Base-by-base conservation (phyloP, 2,113 vertebrate species). In the Callithrix jacchus region DNA sequence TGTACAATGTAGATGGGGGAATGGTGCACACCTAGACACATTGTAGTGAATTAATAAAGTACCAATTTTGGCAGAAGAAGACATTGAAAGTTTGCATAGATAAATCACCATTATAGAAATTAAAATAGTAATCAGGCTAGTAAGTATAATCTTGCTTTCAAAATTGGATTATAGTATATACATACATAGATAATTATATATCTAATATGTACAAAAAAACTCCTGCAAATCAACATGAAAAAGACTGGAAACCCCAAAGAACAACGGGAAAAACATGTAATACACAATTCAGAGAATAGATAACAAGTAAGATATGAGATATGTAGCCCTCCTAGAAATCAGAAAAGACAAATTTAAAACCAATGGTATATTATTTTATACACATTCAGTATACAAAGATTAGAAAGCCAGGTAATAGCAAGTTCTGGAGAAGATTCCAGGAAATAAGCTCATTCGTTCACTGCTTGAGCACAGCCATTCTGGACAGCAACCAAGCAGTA, bases 331-430 rank as follows among this genome's bases (percentile, higher is more conserved):
- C 40, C 54, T 49, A 47, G 81, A 96, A 95, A 93, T 94, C 20
- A 86, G 81, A 83, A 56, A 90, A 89, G 21, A 54, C 30, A 82
- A 76, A 89, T 45, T 81, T 88, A n/a, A 85, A 94, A 86, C 45
- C 58, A 56, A 17, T 16, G 6, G 56, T 66, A 27, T 70, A 47
- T 23, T 32, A 88, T 30, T 84, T 84, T 42, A 80, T 3, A 80
- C 23, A 68, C n/a, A 74, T 3, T 23, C 25, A 42, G 35, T 37
- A 76, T 11, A 52, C 23, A 74, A 94, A 20, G 30, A 81, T 73
- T 83, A 52, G 52, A 92, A 81, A 70, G 23, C 14, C 16, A 9
- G 23, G 23, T 89, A 89, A 77, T 70, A 47, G 16, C 68, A 74
- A 92, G 45, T 77, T 27, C 68, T 40, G 68, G 76, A 88, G 68